A percentile compares a stretch with the other conserved stretches of the same genome.
Conservation (phyloP, 2,113 vertebrate species). For the Struthio camelus region DNA sequence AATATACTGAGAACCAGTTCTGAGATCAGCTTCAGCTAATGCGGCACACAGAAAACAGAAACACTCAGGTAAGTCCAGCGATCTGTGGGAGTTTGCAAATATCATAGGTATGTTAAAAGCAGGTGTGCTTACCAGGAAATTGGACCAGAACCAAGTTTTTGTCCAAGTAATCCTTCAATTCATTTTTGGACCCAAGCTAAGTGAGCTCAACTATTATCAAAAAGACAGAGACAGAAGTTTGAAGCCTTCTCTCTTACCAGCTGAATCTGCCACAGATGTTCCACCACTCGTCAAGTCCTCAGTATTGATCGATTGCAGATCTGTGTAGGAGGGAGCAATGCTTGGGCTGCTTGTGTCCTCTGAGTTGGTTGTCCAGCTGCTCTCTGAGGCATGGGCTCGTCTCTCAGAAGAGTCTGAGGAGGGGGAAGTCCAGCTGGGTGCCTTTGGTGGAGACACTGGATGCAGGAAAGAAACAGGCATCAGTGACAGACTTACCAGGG, state of each 20-base stretch:
- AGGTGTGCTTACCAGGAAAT: not conserved
- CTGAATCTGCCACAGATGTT: slow-evolving; percentile 72
- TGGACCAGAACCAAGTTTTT: not conserved
- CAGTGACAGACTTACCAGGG: not conserved
- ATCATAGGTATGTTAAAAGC: not conserved
- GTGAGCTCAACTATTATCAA: not conserved
- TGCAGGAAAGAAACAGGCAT: not conserved
- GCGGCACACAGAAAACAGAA: not conserved
- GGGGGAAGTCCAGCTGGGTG: slow-evolving; percentile 70
- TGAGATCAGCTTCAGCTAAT: not conserved
- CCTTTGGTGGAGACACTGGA: slow-evolving; percentile 64
- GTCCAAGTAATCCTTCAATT: not conserved
- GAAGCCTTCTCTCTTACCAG: slow-evolving; percentile 69
- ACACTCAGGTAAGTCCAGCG: not conserved
- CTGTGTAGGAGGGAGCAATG: slow-evolving; percentile 73
- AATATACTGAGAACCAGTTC: not conserved
- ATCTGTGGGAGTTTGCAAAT: not conserved
- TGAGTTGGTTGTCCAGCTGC: slow-evolving; percentile 79
- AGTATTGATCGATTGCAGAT: slow-evolving; percentile 70
- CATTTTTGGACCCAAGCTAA: not conserved
- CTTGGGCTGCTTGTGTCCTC: slow-evolving; percentile 80
- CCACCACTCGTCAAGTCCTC: slow-evolving; percentile 74
- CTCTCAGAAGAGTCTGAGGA: slow-evolving; percentile 67
- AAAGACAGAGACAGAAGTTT: not conserved
- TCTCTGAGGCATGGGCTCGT: slow-evolving; percentile 70